Evolutionary conservation across 2,113 vertebrate genomes (phyloP).

Genomic region (Lates calcarifer): DNA sequence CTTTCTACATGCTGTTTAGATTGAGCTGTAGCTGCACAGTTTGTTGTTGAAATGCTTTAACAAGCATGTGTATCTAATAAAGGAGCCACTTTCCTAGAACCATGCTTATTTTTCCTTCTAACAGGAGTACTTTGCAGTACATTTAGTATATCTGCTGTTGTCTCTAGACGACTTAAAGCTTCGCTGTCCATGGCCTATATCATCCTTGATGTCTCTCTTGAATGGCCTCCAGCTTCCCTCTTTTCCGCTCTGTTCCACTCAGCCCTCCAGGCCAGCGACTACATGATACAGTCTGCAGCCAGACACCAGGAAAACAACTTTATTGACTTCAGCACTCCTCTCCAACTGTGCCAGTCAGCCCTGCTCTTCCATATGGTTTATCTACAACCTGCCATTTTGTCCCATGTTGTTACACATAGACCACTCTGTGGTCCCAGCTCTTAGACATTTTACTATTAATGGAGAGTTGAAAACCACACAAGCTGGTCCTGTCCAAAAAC

Average conservation of each 20-base stretch:
- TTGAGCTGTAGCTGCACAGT: conserved; percentile 14
- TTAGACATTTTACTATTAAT: conserved; percentile 48
- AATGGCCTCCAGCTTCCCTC: conserved; percentile 29
- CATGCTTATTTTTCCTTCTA: neutral
- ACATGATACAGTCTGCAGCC: conserved; percentile 24
- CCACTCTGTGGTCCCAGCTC: conserved; percentile 7
- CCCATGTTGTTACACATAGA: conserved; percentile 12
- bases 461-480: conserved; percentile 27
- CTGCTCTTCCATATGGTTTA: conserved; percentile 53
- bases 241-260: conserved; percentile 15
- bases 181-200: neutral
- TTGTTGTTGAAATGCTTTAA: conserved; percentile 32
- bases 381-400: conserved; percentile 59
- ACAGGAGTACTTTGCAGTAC: neutral
- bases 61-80: conserved; percentile 49
- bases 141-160: neutral
- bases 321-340: conserved; percentile 38
- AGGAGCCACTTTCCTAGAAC: conserved; percentile 2
- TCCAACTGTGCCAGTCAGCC: conserved; percentile 8
- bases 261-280: neutral
- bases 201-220: conserved; percentile 36
- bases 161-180: neutral
- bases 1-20: conserved; percentile 33
- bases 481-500: neutral
- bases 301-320: conserved; percentile 51